These are phyloP conservation scores for Nymphalis polychloros DNA, from an alignment of 2,888 invertebrate species.

Conservation along the genomic window DNA sequence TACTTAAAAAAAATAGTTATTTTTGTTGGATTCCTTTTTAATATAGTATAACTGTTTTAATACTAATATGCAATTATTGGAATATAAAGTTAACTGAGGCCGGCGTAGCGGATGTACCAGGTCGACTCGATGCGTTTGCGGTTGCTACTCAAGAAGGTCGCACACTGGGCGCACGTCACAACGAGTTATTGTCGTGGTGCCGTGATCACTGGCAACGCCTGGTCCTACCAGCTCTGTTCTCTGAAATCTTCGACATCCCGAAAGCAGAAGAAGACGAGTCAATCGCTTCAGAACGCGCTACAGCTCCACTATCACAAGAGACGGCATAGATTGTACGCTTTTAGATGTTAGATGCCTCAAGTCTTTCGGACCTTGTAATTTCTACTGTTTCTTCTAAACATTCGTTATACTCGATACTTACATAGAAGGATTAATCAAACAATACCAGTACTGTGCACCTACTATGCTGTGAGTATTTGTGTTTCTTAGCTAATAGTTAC, in stretches of 20 bases:
- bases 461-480: neutral
- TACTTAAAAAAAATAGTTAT: neutral
- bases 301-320: slow-evolving; percentile 33
- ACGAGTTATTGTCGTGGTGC: slow-evolving; percentile 94
- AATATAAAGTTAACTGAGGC: slow-evolving; percentile 38
- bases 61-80: neutral
- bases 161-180: slow-evolving; percentile 90
- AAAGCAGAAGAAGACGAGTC: slow-evolving; percentile 64
- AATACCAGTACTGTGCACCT: neutral
- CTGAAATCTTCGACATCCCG: slow-evolving; percentile 98
- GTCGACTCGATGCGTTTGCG: slow-evolving; percentile 56
- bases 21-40: neutral
- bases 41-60: no score
- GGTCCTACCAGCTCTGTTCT: slow-evolving; percentile 94
- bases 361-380: slow-evolving; percentile 11
- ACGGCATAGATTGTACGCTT: slow-evolving; percentile 21
- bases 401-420: neutral
- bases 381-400: neutral
- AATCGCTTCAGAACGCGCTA: slow-evolving; percentile 41
- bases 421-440: neutral
- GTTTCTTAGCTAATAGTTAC: neutral
- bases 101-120: slow-evolving; percentile 45
- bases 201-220: slow-evolving; percentile 92
- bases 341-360: slow-evolving; percentile 28
- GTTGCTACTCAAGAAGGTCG: slow-evolving; percentile 85